phyloP scores from a whole-genome alignment of 2,113 vertebrate species.

The Setophaga coronata region DNA sequence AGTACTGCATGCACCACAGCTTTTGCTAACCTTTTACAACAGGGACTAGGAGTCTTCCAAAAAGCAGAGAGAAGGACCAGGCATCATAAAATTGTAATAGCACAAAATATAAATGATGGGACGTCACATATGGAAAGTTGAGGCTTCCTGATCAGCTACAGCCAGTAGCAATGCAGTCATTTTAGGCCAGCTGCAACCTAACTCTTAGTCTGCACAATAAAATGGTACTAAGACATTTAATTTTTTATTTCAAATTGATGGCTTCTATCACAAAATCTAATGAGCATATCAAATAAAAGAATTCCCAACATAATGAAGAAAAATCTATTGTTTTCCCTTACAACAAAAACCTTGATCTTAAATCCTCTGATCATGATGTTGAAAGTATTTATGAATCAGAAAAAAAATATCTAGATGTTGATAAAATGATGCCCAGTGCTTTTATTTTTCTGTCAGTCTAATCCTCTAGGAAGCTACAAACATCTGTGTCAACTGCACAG shows the following conservation, averaged over 20 bases:
- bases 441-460: not conserved
- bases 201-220: not conserved
- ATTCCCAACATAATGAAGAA: not conserved
- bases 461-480: not conserved
- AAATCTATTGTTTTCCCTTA: not conserved
- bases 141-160: not conserved
- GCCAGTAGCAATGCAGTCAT: not conserved
- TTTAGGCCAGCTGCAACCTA: not conserved
- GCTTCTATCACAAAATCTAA: not conserved
- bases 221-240: not conserved
- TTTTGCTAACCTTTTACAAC: not conserved
- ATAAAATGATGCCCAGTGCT: not conserved
- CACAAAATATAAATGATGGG: not conserved
- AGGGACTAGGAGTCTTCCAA: not conserved
- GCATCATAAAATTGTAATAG: not conserved
- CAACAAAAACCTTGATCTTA: not conserved
- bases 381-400: not conserved
- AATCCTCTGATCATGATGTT: not conserved
- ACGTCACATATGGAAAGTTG: fast-evolving
- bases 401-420: not conserved
- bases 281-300: not conserved
- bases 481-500: not conserved
- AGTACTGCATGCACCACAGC: fast-evolving
- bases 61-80: not conserved
- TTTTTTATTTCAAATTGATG: not conserved